Conservation (phyloP, 2,113 vertebrate genomes). For the Meriones unguiculatus region DNA sequence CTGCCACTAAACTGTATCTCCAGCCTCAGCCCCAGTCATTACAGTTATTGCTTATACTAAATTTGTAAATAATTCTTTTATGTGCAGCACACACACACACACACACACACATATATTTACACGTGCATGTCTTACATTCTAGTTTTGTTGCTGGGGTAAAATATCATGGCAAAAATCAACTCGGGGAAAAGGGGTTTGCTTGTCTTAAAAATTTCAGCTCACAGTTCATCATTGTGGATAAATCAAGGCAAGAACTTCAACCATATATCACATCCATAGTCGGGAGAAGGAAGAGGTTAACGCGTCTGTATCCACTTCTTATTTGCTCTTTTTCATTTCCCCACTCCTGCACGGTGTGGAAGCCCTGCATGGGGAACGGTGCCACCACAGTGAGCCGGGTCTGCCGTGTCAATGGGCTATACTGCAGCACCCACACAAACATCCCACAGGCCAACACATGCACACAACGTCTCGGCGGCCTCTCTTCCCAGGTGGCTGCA, state of each 20-base stretch:
- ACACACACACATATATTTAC: neutral
- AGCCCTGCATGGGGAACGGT: neutral
- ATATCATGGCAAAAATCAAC: neutral
- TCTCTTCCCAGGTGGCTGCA: neutral
- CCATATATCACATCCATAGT: neutral
- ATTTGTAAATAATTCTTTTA: slow-evolving; percentile 29
- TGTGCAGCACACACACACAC: neutral
- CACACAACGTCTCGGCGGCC: neutral
- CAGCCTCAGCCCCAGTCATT: neutral
- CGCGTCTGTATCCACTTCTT: neutral
- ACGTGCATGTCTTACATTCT: neutral
- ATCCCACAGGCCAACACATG: neutral
- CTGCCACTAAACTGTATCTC: neutral
- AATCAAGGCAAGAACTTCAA: neutral
- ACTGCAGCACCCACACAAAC: neutral
- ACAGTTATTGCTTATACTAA: slow-evolving; percentile 27
- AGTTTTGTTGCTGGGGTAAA: neutral
- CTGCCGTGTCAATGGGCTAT: neutral
- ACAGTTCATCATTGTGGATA: neutral
- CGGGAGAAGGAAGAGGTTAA: neutral
- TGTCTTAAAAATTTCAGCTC: neutral
- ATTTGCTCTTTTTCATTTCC: neutral
- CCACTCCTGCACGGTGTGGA: too few species aligned
- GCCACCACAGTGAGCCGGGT: neutral
- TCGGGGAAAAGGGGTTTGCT: neutral